These are phyloP conservation scores for Choristoneura rosaceana DNA, from an alignment of 2,888 invertebrate genomes.

Conservation along the genomic window DNA sequence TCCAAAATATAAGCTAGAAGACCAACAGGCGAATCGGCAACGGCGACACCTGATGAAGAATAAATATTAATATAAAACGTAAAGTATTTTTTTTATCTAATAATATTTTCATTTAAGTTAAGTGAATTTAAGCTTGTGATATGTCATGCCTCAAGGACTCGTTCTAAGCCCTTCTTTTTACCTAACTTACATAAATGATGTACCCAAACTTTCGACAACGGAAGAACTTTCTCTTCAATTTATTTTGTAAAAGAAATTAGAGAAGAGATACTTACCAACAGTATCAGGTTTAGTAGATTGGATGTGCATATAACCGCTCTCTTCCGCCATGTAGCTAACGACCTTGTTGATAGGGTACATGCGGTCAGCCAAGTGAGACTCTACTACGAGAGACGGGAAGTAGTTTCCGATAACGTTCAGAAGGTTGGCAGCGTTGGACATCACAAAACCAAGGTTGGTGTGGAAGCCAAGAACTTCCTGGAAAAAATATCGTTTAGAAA, in stretches of 20 bases:
- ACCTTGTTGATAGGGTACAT: slow-evolving; percentile 60
- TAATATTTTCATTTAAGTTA: not conserved
- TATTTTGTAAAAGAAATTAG: not conserved
- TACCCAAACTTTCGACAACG: not conserved
- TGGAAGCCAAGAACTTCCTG: slow-evolving; percentile 83
- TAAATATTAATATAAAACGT: not conserved
- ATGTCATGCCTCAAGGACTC: not conserved
- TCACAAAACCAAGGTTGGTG: slow-evolving; percentile 85
- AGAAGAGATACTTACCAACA: slow-evolving; percentile 80
- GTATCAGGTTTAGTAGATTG: slow-evolving; percentile 96
- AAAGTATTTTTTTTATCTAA: too few relatives aligned
- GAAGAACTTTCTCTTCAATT: too few relatives aligned
- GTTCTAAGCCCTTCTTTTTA: not conserved
- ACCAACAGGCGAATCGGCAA: slow-evolving; percentile 92
- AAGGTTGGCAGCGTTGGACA: slow-evolving; percentile 54
- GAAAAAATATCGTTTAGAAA: slow-evolving; percentile 41
- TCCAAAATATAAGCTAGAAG: slow-evolving; percentile 93
- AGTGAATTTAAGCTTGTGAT: too few relatives aligned
- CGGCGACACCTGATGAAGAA: slow-evolving; percentile 80
- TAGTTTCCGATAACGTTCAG: slow-evolving; percentile 78
- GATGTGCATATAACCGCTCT: slow-evolving; percentile 86
- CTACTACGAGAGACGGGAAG: slow-evolving; percentile 85
- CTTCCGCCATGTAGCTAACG: slow-evolving; percentile 54
- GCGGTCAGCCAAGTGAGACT: slow-evolving; percentile 58
- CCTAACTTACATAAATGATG: not conserved